These are phyloP conservation scores for Ispidina lecontei DNA, from an alignment of 2,797 vertebrate genomes.

Conservation along the genomic window DNA sequence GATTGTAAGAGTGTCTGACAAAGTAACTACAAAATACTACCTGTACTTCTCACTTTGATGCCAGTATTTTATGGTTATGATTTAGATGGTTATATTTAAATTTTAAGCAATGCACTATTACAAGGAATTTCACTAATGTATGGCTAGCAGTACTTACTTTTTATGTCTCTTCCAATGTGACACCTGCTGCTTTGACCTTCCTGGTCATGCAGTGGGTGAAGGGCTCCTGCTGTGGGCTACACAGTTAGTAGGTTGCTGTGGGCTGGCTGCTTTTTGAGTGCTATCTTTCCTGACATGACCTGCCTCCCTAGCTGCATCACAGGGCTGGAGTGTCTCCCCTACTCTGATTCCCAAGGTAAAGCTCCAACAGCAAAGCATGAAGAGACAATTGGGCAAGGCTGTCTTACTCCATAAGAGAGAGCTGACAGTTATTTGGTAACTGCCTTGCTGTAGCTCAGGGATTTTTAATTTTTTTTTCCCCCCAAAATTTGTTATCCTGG, in stretches of 20 bases:
- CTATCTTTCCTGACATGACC: background rate
- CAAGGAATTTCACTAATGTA: accelerated
- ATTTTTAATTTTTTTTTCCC: background rate
- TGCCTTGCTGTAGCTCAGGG: background rate
- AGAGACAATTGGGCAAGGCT: background rate
- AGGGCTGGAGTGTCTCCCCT: background rate
- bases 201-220: background rate
- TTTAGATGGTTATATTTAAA: background rate
- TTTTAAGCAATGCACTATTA: background rate
- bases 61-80: background rate
- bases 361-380: background rate
- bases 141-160: background rate
- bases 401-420: background rate
- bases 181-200: background rate
- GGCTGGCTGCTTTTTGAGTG: background rate
- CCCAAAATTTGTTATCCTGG: background rate
- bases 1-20: background rate
- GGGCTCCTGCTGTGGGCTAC: background rate
- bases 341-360: background rate
- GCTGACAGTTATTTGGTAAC: background rate
- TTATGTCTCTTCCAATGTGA: background rate
- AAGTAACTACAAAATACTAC: background rate
- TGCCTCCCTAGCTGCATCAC: background rate
- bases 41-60: background rate
- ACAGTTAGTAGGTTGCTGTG: background rate